Conservation (phyloP, 2,797 vertebrate species). For the Caiman crocodilus region DNA sequence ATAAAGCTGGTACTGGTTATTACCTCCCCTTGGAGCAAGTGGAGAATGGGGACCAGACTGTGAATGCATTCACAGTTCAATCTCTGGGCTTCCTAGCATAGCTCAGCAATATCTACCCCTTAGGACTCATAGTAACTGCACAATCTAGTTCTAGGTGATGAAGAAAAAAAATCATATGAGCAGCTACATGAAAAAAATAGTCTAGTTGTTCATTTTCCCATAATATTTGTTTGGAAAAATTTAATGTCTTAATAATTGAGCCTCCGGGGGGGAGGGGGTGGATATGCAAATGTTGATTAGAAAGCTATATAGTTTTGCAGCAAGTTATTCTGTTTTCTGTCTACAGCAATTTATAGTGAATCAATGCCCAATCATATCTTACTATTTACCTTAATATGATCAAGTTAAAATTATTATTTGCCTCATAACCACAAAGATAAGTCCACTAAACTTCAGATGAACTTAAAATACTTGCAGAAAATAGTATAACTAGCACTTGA, state of each 20-base stretch:
- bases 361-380: not conserved
- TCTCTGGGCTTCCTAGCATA: not conserved
- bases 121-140: not conserved
- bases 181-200: not conserved
- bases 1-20: not conserved
- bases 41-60: not conserved
- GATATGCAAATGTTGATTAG: not conserved
- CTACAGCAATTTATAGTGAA: not conserved
- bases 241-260: not conserved
- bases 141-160: not conserved
- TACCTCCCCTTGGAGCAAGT: not conserved
- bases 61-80: not conserved
- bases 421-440: not conserved
- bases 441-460: not conserved
- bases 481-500: not conserved
- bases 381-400: not conserved
- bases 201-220: conserved; percentile 5
- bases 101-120: accelerated
- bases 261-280: not conserved
- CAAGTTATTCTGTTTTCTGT: not conserved
- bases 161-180: conserved; percentile 4
- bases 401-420: not conserved
- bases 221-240: not conserved
- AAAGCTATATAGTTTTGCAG: not conserved
- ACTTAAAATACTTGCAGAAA: not conserved